Evolutionary conservation across 2,888 invertebrate species (phyloP).

Genomic region (Idaea aversata): DNA sequence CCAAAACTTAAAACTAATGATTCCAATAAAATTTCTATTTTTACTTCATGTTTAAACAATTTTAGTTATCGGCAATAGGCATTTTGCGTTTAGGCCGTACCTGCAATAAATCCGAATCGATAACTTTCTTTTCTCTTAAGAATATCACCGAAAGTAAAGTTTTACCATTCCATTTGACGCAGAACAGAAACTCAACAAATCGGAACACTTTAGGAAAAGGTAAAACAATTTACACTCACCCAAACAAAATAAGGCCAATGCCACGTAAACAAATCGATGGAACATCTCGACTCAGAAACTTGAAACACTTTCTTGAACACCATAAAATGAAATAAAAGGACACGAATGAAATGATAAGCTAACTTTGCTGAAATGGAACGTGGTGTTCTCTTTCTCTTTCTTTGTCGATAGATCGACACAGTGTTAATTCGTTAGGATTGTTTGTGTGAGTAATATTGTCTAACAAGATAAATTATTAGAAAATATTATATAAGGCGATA

Average conservation of each 20-base stretch:
- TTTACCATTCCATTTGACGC: background rate
- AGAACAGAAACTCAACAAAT: background rate
- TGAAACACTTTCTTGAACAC: background rate
- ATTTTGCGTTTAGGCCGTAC: no score
- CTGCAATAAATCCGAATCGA: no score
- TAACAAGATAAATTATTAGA: no score
- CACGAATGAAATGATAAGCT: background rate
- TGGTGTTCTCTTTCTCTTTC: no score
- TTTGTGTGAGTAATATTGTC: background rate
- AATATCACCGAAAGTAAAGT: constrained; percentile 3
- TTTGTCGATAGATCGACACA: background rate
- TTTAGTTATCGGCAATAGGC: no score
- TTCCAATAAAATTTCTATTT: no score
- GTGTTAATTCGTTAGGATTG: constrained; percentile 19
- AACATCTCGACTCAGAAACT: background rate
- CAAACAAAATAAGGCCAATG: constrained; percentile 24
- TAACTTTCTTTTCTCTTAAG: background rate
- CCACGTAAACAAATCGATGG: background rate
- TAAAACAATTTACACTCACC: constrained; percentile 30
- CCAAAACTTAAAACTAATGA: no score
- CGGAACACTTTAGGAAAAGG: constrained; percentile 13
- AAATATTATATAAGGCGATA: no score
- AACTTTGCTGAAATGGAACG: background rate
- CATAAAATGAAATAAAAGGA: background rate
- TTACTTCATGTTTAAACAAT: no score